Conservation (phyloP, 1,140 invertebrate species). For the Pissodes strobi region DNA sequence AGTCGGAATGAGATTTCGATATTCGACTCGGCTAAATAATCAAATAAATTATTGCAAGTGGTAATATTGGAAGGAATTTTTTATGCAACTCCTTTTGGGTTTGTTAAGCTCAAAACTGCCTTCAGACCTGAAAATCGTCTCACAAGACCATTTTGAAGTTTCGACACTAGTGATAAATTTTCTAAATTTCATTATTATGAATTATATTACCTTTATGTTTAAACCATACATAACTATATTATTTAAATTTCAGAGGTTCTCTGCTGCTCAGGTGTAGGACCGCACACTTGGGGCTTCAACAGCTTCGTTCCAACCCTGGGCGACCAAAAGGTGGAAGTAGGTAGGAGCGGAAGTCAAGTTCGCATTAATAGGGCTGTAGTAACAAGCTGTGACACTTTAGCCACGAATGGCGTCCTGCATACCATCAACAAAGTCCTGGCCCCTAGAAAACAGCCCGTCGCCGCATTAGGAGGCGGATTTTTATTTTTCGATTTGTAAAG, state of each 20-base stretch:
- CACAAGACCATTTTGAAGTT: not conserved
- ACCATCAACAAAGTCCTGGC: constrained; percentile 61
- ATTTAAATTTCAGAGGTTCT: constrained; percentile 58
- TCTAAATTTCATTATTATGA: not conserved
- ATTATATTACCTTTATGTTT: not conserved
- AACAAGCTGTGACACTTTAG: constrained; percentile 63
- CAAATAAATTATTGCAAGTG: no score
- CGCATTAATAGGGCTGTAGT: constrained; percentile 61
- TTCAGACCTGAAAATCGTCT: not conserved
- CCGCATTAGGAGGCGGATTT: constrained; percentile 48
- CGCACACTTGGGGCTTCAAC: constrained; percentile 61
- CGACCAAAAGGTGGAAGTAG: constrained; percentile 56
- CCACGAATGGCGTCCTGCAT: constrained; percentile 65
- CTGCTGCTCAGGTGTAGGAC: constrained; percentile 65
- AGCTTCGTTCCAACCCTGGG: constrained; percentile 58
- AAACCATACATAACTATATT: not conserved
- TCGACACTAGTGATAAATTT: not conserved
- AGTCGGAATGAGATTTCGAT: no score
- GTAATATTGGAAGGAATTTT: no score
- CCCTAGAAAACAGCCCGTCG: constrained; percentile 43
- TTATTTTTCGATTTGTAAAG: constrained; percentile 56
- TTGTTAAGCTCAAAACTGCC: not conserved
- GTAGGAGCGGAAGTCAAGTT: constrained; percentile 59
- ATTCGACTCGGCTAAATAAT: no score
- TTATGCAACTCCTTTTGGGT: not conserved